Base-by-base conservation (phyloP, 2,113 vertebrate species). In the Ursus arctos region DNA sequence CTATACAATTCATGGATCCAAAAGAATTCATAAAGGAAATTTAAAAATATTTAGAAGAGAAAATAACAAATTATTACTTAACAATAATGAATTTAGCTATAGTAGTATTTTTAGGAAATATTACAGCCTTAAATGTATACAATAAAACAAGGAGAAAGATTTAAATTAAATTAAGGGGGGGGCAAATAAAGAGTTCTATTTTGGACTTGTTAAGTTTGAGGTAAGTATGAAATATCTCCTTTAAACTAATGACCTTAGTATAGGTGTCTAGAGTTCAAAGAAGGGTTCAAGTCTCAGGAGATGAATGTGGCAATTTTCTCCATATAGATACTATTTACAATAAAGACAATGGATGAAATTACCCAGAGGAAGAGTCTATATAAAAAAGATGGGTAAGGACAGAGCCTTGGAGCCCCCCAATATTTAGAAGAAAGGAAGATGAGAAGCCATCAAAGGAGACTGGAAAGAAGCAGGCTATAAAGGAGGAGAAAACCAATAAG, bases 41-140 rank as follows among this genome's bases (percentile, higher is more conserved):
- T 43, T 67, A 15, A 79, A 65, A 88, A 94, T 81, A 71, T 76
- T 76, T 76, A 80, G 76, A 92, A 92, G 51, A 77, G 47, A 93
- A 92, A 61, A 83, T 36, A 36, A 49, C n/a, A 79, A 87, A 77
- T 69, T 16, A 59, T 33, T 94, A 80, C 31, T 15, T 49, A 71
- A 79, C 6, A 87, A 49, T 79, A n/a, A 80, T 80, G 36, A 79
- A 94, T 36, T 69, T 87, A 19, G 7, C 51, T 80, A 47, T 15
- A 83, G 9, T n/a, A 69, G 49, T 36, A 88, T n/a, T 69, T 94
- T 57, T 47, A 93, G 47, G 47, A 77, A 86, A 87, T 47, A 40
- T 4, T 28, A 47, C 31, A 63, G 16, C 7, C n/a, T 93, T 76
- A 18, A 74, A 57, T 21, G 11, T 47, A 55, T 28, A 49, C 18